Conservation (phyloP, 2,888 invertebrate genomes). For the Iselma pallidipennis region DNA sequence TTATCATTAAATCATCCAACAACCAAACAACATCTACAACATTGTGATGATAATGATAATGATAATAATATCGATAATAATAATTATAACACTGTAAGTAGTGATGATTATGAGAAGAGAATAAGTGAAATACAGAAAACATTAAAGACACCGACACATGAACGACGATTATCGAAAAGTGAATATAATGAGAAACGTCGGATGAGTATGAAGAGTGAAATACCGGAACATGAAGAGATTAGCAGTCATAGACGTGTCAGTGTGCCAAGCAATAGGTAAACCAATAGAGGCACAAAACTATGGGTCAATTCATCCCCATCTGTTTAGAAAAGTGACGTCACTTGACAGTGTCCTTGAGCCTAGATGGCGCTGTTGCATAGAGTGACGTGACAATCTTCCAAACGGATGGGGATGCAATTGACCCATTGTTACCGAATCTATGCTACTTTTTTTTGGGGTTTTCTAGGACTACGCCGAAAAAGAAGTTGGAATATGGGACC, state of each 20-base stretch:
- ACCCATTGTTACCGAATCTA: too few relatives aligned
- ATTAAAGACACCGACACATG: constrained; percentile 36
- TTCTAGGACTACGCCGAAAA: constrained; percentile 55
- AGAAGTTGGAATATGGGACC: constrained; percentile 55
- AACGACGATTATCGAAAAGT: too few relatives aligned
- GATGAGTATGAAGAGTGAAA: constrained; percentile 41
- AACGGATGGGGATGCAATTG: too few relatives aligned
- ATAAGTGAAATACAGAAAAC: constrained; percentile 14
- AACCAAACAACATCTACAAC: constrained; percentile 36
- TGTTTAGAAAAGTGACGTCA: too few relatives aligned
- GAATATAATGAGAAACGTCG: constrained; percentile 51
- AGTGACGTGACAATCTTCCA: too few relatives aligned
- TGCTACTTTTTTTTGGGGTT: too few relatives aligned
- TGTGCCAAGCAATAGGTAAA: constrained; percentile 39
- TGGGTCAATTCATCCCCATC: too few relatives aligned
- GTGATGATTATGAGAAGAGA: not conserved
- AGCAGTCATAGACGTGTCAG: constrained; percentile 47
- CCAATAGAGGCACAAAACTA: too few relatives aligned
- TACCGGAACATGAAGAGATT: constrained; percentile 38
- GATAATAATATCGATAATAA: constrained; percentile 24
- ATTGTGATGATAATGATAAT: constrained; percentile 8
- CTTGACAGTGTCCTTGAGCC: too few relatives aligned
- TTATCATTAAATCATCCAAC: constrained; percentile 24
- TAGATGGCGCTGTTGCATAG: too few relatives aligned
- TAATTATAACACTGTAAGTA: constrained; percentile 26